Conservation (phyloP, 1,140 invertebrate species). For the Bombus polaris region DNA sequence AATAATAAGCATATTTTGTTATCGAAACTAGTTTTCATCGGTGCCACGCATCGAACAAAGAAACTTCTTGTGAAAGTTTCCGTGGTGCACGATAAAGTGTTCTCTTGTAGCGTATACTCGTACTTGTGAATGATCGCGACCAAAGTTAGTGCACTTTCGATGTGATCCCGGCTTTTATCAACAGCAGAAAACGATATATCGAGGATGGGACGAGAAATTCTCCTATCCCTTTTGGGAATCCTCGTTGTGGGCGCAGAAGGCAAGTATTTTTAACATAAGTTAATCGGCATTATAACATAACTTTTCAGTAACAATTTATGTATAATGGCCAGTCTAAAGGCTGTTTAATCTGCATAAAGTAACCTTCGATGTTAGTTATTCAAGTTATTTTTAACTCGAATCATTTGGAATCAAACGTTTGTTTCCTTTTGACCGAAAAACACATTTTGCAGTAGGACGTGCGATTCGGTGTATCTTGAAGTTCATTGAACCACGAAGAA, state of each 20-base stretch:
- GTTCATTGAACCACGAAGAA: conserved; percentile 6
- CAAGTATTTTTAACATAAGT: conserved; percentile 43
- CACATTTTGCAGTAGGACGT: not conserved
- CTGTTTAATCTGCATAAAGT: too few species aligned
- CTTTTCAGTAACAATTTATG: too few species aligned
- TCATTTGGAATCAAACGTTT: too few species aligned
- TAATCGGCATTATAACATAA: too few species aligned
- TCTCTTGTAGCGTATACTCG: conserved; percentile 11
- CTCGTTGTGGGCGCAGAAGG: conserved; percentile 72
- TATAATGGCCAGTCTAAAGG: too few species aligned
- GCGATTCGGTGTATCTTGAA: not conserved
- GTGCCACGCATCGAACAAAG: conserved; percentile 36
- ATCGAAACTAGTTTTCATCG: conserved; percentile 35
- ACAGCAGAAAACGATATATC: conserved; percentile 70
- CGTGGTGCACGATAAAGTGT: conserved; percentile 57
- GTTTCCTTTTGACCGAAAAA: not conserved
- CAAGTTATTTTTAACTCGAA: too few species aligned
- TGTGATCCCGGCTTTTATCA: conserved; percentile 66
- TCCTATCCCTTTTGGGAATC: conserved; percentile 71
- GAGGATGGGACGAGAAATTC: conserved; percentile 68
- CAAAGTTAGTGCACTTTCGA: conserved; percentile 65
- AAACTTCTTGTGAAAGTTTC: conserved; percentile 67
- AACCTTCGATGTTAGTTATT: too few species aligned
- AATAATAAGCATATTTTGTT: not conserved
- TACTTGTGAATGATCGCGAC: conserved; percentile 42